Evolutionary conservation across 2,113 vertebrate genomes (phyloP).

Genomic region (Uria lomvia): DNA sequence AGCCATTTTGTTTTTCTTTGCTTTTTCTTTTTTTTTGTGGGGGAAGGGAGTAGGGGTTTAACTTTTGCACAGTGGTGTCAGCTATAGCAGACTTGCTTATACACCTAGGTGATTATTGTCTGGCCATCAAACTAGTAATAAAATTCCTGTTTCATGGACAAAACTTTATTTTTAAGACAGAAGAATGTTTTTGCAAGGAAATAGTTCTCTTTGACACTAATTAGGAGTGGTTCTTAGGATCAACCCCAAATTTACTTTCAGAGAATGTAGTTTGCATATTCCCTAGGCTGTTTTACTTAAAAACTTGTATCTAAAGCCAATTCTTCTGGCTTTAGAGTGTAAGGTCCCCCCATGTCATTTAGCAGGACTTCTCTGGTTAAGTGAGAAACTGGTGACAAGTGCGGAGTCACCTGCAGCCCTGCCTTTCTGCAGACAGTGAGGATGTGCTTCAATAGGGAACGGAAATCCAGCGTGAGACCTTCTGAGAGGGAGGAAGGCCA

Average conservation of each 20-base stretch:
- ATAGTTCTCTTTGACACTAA: not conserved
- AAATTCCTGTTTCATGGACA: not conserved
- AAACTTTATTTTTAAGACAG: not conserved
- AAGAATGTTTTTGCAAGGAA: conserved; percentile 42
- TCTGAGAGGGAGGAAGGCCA: not conserved
- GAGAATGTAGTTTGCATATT: not conserved
- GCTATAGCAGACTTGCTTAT: not conserved
- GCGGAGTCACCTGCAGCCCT: not conserved
- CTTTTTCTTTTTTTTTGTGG: not conserved
- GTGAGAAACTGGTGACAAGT: not conserved
- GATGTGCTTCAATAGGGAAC: not conserved
- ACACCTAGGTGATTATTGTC: conserved; percentile 20
- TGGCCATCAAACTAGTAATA: conserved; percentile 22
- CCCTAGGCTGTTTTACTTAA: not conserved
- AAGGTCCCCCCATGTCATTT: not conserved
- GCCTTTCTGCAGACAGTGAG: not conserved
- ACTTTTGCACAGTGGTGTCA: not conserved
- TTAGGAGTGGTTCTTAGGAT: not conserved
- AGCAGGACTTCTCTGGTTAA: not conserved
- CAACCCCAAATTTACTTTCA: not conserved
- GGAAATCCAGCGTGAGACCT: not conserved
- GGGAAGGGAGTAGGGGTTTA: not conserved
- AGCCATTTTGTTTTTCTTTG: not conserved
- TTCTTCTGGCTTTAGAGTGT: not conserved
- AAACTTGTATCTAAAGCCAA: not conserved